A percentile compares a stretch with the other conserved stretches of the same genome.
phyloP scores from a whole-genome alignment of 2,888 invertebrate genomes.

The Hirtodrosophila duncani region DNA sequence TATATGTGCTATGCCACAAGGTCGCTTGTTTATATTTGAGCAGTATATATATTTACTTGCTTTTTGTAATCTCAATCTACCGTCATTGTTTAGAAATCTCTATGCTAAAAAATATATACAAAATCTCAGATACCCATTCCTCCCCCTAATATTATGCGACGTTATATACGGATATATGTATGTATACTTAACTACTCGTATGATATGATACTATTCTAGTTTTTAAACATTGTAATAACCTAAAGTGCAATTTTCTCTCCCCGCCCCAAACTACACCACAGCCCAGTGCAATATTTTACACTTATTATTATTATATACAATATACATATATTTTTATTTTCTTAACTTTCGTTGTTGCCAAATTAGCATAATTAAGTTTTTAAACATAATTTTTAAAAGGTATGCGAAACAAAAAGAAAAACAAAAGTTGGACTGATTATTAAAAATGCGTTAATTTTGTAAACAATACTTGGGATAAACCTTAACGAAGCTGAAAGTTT shows the following conservation, averaged over 20 bases:
- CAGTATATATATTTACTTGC: no score
- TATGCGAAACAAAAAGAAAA: slow-evolving; percentile 17
- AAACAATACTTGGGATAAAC: no score
- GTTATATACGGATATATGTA: background rate
- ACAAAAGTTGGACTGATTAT: slow-evolving; percentile 55
- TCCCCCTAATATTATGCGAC: slow-evolving; percentile 18
- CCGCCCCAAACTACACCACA: background rate
- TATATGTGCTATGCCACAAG: no score
- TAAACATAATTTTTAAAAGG: slow-evolving; percentile 35
- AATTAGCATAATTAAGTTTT: slow-evolving; percentile 67
- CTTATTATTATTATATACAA: background rate
- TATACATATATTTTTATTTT: slow-evolving; percentile 14
- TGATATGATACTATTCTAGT: slow-evolving; percentile 43
- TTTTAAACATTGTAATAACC: slow-evolving; percentile 45
- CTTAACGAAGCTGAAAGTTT: no score
- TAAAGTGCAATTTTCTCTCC: slow-evolving; percentile 55
- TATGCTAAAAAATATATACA: slow-evolving; percentile 12
- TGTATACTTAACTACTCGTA: slow-evolving; percentile 7
- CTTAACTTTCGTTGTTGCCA: slow-evolving; percentile 63
- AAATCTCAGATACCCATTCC: slow-evolving; percentile 32
- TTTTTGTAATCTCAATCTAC: no score
- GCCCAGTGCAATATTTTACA: slow-evolving; percentile 46
- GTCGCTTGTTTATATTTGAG: slow-evolving; percentile 33
- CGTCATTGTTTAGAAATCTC: no score
- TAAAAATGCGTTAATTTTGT: slow-evolving; percentile 43